Evolutionary conservation across 2,888 invertebrate genomes (phyloP).

Genomic region (Diloba caeruleocephala): DNA sequence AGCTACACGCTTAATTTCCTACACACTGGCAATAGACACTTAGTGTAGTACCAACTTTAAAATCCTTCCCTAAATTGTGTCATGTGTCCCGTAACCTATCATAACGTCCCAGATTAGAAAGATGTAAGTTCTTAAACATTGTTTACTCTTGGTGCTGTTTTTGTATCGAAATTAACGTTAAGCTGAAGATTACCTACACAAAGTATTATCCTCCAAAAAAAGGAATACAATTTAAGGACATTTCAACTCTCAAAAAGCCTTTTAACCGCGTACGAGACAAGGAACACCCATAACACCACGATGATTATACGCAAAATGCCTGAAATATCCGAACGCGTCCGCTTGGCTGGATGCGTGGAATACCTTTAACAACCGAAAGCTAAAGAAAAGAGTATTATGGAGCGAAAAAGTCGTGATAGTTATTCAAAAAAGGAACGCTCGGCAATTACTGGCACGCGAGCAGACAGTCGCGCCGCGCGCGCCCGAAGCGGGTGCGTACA

Average conservation of each 20-base stretch:
- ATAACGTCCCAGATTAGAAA: too few species aligned
- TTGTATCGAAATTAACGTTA: slow-evolving; percentile 28
- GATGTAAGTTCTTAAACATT: not conserved
- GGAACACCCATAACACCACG: slow-evolving; percentile 54
- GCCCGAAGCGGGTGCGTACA: slow-evolving; percentile 72
- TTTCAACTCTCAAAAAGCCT: slow-evolving; percentile 49
- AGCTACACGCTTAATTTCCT: too few species aligned
- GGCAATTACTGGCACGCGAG: slow-evolving; percentile 88
- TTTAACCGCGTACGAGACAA: slow-evolving; percentile 50
- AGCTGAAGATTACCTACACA: slow-evolving; percentile 31
- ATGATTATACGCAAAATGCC: slow-evolving; percentile 71
- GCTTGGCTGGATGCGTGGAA: slow-evolving; percentile 84
- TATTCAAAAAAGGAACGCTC: slow-evolving; percentile 86
- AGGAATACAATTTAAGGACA: slow-evolving; percentile 35
- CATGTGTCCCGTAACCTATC: too few species aligned
- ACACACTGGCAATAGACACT: too few species aligned
- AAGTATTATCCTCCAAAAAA: slow-evolving; percentile 22
- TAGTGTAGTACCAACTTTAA: too few species aligned
- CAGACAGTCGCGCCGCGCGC: slow-evolving; percentile 87
- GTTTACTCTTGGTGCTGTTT: not conserved
- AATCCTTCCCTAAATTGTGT: too few species aligned
- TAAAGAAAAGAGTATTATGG: slow-evolving; percentile 81
- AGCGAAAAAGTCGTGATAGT: slow-evolving; percentile 89
- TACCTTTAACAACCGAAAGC: slow-evolving; percentile 73
- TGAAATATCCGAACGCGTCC: slow-evolving; percentile 79